Base-by-base conservation (phyloP, 2,888 invertebrate genomes). In the Ommatoiulus sabulosus region DNA sequence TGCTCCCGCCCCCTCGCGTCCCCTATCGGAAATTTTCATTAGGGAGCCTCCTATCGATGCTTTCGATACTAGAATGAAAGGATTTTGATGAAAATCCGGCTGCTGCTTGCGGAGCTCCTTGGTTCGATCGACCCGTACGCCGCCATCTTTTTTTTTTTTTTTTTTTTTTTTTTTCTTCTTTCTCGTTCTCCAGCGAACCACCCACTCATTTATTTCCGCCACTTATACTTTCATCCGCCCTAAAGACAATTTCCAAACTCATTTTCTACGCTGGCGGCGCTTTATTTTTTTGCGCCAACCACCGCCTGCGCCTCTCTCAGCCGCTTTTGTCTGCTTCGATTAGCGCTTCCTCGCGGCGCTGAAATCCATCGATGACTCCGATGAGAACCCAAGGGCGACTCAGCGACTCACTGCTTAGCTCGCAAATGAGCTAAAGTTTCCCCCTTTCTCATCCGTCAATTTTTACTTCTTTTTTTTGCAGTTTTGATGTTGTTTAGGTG, bases 11-110 rank as follows among this genome's bases (percentile, higher is more conserved):
- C 63, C 17, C 63, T 17, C 63, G n/a, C 63, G 17, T n/a, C 63
- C 63, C 63, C 63, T 63, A 63, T 63, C 63, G 63, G 63, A 63
- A 63, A 63, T 63, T 63, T 63, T 63, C 63, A 63, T 63, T 63
- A 63, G 63, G 63, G n/a, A 63, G 63, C 17, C 63, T 63, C 63
- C 63, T 63, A 63, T 63, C 63, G 63, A 63, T 63, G 63, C 63
- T n/a, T 63, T 63, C 63, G 63, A 63, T 63, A 17, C 63, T n/a
- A 10, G 63, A 63, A 63, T 63, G 63, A 63, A 63, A 63, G 63
- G 63, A 63, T 63, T 63, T 63, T 63, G 17, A 63, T 63, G 63
- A 63, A 63, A 63, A 63, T 63, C 63, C 63, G 17, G 52, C 52
- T 52, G 52, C 52, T 46, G 46, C 46, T 46, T 5, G 6, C 8